Conservation (phyloP, 2,113 vertebrate species). For the Ellobius talpinus region DNA sequence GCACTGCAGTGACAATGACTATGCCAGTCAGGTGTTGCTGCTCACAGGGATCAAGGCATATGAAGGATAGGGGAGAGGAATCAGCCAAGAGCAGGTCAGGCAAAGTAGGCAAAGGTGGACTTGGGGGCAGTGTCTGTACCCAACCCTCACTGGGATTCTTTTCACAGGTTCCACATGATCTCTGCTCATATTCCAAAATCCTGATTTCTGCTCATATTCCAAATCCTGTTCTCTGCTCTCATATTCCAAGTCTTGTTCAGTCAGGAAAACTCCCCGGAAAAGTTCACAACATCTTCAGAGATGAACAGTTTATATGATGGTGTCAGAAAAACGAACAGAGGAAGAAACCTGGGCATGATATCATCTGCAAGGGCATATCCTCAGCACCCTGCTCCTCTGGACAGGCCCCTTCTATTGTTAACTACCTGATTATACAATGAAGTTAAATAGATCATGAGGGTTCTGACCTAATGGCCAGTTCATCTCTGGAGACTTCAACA, state of each 20-base stretch:
- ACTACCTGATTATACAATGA: background rate
- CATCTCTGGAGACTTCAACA: background rate
- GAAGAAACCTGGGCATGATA: background rate
- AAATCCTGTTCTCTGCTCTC: background rate
- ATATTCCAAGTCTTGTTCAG: background rate
- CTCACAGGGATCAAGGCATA: background rate
- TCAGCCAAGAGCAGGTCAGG: background rate
- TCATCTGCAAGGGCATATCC: background rate
- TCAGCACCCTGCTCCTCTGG: background rate
- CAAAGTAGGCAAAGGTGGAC: background rate
- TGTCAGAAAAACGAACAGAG: background rate
- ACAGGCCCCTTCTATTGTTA: background rate
- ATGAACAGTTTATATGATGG: background rate
- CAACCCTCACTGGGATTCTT: background rate
- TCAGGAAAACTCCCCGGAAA: background rate
- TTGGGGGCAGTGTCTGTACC: background rate
- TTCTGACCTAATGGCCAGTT: background rate
- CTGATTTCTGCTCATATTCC: no score
- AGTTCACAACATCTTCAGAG: background rate
- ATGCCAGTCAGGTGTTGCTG: background rate
- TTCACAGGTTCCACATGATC: background rate
- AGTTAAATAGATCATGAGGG: background rate
- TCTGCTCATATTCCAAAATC: background rate
- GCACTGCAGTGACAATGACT: background rate
- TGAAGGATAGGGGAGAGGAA: background rate